Evolutionary conservation across 1,140 invertebrate species (phyloP).

Genomic region (Temnothorax longispinosus): DNA sequence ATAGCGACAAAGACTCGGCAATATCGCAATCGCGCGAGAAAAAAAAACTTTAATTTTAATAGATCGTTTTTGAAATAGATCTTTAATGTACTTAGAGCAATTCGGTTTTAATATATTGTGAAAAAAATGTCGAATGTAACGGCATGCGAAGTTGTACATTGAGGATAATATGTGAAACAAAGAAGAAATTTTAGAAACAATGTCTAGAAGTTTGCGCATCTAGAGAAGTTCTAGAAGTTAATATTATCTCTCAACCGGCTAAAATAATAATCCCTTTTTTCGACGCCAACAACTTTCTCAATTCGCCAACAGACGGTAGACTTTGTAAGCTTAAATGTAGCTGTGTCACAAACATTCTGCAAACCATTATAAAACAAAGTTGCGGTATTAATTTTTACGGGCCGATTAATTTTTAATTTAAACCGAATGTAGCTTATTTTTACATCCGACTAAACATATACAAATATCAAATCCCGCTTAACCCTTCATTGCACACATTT

Average conservation of each 20-base stretch:
- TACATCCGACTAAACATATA: not conserved
- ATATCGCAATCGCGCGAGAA: not conserved
- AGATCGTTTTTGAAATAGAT: not conserved
- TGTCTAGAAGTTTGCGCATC: not conserved
- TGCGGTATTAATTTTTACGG: not conserved
- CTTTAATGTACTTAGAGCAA: not conserved
- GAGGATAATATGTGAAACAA: not conserved
- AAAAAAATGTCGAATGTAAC: not conserved
- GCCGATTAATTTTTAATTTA: constrained; percentile 37
- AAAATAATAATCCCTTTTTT: constrained; percentile 22
- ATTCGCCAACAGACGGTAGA: constrained; percentile 17
- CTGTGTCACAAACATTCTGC: constrained; percentile 30
- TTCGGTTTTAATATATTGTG: not conserved
- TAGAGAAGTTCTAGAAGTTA: not conserved
- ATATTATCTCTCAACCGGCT: not conserved
- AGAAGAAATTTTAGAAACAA: not conserved
- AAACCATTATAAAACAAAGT: constrained; percentile 26
- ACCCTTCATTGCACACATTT: no score
- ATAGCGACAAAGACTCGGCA: constrained; percentile 13
- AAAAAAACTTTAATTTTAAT: constrained; percentile 26
- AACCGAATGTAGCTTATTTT: not conserved
- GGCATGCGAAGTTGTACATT: not conserved
- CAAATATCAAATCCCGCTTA: not conserved
- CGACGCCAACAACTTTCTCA: constrained; percentile 25
- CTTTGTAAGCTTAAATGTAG: constrained; percentile 10